Base-by-base conservation (phyloP, 2,797 vertebrate species). In the Chelon labrosus region DNA sequence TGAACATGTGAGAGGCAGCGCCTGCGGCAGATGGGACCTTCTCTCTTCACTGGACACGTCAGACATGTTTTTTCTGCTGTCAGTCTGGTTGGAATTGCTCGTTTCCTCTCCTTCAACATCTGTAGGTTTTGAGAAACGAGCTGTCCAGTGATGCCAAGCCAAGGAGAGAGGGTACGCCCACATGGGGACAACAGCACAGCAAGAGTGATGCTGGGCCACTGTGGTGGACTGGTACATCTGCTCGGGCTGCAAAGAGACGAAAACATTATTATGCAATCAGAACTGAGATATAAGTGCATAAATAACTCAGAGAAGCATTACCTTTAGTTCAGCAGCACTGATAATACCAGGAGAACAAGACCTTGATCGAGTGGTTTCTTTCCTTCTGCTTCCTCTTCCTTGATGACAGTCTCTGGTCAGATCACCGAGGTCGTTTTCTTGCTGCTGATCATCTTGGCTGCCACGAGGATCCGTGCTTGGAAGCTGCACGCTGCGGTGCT, bases 121-220 rank as follows among this genome's bases (percentile, higher is more conserved):
- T 66, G 49, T 27, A 31, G 56, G 7, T 42, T 63, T 42, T 37
- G 75, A 72, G 46, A 57, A 20, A 37, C 13, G 53, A 73, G 73
- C 66, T 0, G 51, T 67, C 71, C 51, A 77, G 58, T 92, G 93
- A 73, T 13, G 84, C 25, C 79, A 82, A 54, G 96, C 97, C 84
- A 98, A 73, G 0, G 90, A 94, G 70, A 98, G 92, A 62, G 97
- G 96, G 78, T 96, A 95, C 41, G 68, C 75, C 96, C 97, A 98
- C 39, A 89, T 63, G 54, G 92, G 86, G 1, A 94, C 90, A 59
- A 90, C 94, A 17, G 76, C 81, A 11, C 75, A 77, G 79, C 96
- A 88, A 19, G 96, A 95, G 86, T 95, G 96, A 72, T 65, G 65
- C 86, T 98, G 97, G 16, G 91, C 84, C 65, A 97, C 93, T 88